Evolutionary conservation across 2,113 vertebrate species (phyloP), one percentile per base, ranked within the genome.

Genomic region (Rhinoderma darwinii): DNA sequence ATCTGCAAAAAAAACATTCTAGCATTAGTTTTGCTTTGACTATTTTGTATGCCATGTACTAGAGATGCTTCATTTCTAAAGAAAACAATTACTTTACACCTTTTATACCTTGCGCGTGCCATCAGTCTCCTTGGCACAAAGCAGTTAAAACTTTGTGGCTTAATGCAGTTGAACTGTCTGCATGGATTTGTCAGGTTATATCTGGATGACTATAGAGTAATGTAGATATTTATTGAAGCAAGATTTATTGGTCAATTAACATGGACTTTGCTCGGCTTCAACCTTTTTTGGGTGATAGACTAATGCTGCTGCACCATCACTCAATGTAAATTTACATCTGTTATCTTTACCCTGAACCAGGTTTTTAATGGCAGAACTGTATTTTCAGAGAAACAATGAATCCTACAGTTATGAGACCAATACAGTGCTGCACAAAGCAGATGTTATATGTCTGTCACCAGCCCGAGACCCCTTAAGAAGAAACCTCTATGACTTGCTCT

Each of bases 1-100:
- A 30, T 35, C 30, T 68, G 17, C 30, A 18, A 68, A 35, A 35
- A 35, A 68, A 15, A 5, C 2, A 35, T 68, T 35, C 30, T 68
- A 68, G 22, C n/a, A 27, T 61, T 27, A 1, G 56, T n/a, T 63
- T 63, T 63, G 10, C 10, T 12, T 30, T 14, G 14, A 30, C 43
- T 25, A 30, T n/a, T 44, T 14, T 76, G 66, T 35, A 70, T 70
- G 66, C n/a, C 27, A 12, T 47, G 20, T 15, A 43, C 22, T 41
- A 43, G 43, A n/a, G 37, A 2, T 43, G 37, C 22, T 39, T 41
- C 10, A 74, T 74, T 43, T 74, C 22, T 5, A 74, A 43, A 74
- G 39, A 43, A 74, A 74, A 74, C 39, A 43, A 74, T 74, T 74
- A 74, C 20, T 43, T 70, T 74, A 12, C n/a, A 15, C n/a, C 25